Percentiles rank a stretch among this genome's conserved stretches.
phyloP scores from a whole-genome alignment of 2,797 vertebrate species.

The Acanthurus lineatus region DNA sequence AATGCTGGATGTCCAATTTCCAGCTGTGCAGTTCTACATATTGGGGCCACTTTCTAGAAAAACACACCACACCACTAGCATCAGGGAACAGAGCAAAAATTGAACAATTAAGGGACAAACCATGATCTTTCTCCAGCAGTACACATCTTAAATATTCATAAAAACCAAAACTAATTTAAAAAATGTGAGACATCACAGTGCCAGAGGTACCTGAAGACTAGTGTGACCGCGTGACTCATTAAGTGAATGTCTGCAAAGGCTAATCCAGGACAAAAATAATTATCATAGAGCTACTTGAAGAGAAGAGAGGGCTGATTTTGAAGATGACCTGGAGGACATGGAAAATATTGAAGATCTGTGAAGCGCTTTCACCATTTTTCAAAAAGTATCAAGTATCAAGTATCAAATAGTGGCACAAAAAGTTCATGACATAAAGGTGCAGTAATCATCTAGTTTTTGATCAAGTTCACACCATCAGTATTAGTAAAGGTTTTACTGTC shows the following conservation, averaged over 20 bases:
- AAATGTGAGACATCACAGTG: conserved; percentile 10
- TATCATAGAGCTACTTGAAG: background rate
- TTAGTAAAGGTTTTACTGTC: background rate
- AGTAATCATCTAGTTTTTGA: too few species aligned
- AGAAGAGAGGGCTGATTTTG: conserved; percentile 12
- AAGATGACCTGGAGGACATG: background rate
- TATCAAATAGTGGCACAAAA: too few species aligned
- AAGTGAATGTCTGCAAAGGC: conserved; percentile 9
- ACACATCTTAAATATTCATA: conserved; percentile 44
- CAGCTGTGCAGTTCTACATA: conserved; percentile 19
- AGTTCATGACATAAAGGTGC: too few species aligned
- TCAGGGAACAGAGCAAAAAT: conserved; percentile 29
- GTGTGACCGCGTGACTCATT: conserved; percentile 9
- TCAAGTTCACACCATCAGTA: background rate
- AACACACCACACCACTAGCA: conserved; percentile 10
- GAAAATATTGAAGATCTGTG: background rate
- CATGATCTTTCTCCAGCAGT: conserved; percentile 22
- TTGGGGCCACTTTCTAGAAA: background rate
- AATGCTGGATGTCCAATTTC: conserved; percentile 25
- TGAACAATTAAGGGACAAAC: conserved; percentile 26
- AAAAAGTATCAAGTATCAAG: too few species aligned
- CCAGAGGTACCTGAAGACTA: background rate
- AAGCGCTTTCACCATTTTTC: background rate
- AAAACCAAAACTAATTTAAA: conserved; percentile 25
- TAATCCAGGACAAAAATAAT: conserved; percentile 10